These are phyloP conservation scores for Trinectes maculatus DNA, from an alignment of 2,113 vertebrate species.

Conservation along the genomic window DNA sequence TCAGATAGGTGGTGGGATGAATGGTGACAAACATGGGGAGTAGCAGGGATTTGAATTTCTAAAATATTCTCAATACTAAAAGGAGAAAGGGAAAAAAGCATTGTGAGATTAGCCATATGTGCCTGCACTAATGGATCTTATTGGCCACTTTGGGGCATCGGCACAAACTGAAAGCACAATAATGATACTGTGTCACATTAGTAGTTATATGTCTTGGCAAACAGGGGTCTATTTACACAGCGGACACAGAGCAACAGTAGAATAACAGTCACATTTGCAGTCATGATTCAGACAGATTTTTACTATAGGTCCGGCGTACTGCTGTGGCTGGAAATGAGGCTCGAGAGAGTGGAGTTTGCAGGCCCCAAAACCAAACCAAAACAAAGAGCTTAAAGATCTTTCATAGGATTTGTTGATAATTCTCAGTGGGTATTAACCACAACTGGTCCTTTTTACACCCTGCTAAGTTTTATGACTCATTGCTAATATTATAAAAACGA, in stretches of 20 bases:
- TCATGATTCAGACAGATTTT: neutral
- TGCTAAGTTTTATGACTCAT: neutral
- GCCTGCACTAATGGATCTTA: neutral
- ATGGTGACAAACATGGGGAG: slow-evolving; percentile 14
- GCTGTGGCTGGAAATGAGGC: too few species aligned
- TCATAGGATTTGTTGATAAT: neutral
- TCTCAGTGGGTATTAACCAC: neutral
- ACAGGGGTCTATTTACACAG: neutral
- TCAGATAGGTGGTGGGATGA: slow-evolving; percentile 26
- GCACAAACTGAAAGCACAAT: neutral
- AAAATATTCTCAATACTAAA: neutral
- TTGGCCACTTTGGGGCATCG: neutral
- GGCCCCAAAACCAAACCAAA: neutral
- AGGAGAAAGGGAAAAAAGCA: neutral
- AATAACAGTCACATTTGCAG: too few species aligned
- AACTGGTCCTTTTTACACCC: too few species aligned
- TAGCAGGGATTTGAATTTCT: slow-evolving; percentile 2
- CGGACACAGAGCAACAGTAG: too few species aligned
- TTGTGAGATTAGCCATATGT: neutral
- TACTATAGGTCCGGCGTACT: neutral
- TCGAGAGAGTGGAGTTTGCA: too few species aligned
- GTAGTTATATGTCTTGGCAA: neutral
- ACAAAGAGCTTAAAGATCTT: neutral
- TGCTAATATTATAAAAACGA: neutral
- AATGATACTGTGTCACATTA: neutral